Conservation (phyloP, 2,113 vertebrate species). For the Pterocles burchelli region DNA sequence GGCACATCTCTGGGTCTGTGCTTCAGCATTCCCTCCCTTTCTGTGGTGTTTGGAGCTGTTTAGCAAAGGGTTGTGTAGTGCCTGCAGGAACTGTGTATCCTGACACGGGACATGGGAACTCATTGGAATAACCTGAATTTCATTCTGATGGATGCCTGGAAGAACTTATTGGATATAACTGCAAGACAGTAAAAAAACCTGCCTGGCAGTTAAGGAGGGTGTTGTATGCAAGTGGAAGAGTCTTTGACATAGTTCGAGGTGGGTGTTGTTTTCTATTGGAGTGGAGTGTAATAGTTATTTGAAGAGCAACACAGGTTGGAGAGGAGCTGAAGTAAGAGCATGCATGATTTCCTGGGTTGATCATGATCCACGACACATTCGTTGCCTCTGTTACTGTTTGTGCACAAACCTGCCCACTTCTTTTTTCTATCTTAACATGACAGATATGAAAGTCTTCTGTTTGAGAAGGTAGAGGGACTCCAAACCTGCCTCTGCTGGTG, state of each 20-base stretch:
- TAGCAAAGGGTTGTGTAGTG: background rate
- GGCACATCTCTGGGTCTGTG: background rate
- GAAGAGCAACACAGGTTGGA: background rate
- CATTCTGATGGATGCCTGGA: background rate
- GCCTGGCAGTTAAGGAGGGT: background rate
- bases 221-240: background rate
- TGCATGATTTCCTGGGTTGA: background rate
- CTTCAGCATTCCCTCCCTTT: background rate
- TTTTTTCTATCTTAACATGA: background rate
- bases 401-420: background rate
- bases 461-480: background rate
- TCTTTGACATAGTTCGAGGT: background rate
- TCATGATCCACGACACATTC: fast-evolving
- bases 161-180: background rate
- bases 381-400: background rate
- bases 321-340: background rate
- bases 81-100: background rate
- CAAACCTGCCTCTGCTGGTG: background rate
- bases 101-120: background rate
- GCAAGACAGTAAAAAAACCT: background rate
- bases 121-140: background rate
- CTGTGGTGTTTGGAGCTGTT: background rate
- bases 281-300: background rate
- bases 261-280: background rate
- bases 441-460: background rate